A percentile compares a stretch with the other conserved stretches of the same genome.
Conservation (phyloP, 2,888 invertebrate genomes). For the Pocota personata region DNA sequence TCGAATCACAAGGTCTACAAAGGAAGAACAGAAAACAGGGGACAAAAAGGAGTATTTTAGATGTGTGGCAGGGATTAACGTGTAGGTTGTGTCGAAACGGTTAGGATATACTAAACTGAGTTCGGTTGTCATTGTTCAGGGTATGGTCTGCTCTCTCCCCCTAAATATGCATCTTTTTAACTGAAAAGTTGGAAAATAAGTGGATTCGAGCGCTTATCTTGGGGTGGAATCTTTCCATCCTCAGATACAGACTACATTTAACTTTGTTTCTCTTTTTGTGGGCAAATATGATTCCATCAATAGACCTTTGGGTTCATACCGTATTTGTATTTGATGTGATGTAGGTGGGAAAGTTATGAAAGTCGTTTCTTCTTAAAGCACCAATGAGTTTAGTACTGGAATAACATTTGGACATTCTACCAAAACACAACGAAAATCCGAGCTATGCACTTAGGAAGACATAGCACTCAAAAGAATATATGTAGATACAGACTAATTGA, state of each 20-base stretch:
- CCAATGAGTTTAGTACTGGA: too few relatives aligned
- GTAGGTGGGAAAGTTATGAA: too few relatives aligned
- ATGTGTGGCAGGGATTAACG: slow-evolving; percentile 55
- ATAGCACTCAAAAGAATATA: too few relatives aligned
- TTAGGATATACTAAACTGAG: slow-evolving; percentile 61
- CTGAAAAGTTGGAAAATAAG: background rate
- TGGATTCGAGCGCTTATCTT: slow-evolving; percentile 18
- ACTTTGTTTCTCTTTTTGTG: background rate
- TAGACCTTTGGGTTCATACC: background rate
- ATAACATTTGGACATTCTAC: too few relatives aligned
- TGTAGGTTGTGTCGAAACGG: slow-evolving; percentile 22
- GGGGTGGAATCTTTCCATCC: slow-evolving; percentile 37
- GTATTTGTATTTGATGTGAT: too few relatives aligned
- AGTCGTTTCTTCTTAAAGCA: too few relatives aligned
- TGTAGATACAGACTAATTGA: too few relatives aligned
- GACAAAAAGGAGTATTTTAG: slow-evolving; percentile 24
- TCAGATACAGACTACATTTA: background rate
- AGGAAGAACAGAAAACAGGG: slow-evolving; percentile 9
- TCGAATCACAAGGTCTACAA: slow-evolving; percentile 52
- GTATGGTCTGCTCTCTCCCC: slow-evolving; percentile 16
- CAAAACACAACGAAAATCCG: too few relatives aligned
- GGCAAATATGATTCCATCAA: background rate
- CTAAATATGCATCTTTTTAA: slow-evolving; percentile 27
- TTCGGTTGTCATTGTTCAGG: slow-evolving; percentile 62
- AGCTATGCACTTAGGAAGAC: too few relatives aligned